These are phyloP conservation scores for Eucriotettix oculatus DNA, from an alignment of 2,888 invertebrate genomes.

Conservation along the genomic window DNA sequence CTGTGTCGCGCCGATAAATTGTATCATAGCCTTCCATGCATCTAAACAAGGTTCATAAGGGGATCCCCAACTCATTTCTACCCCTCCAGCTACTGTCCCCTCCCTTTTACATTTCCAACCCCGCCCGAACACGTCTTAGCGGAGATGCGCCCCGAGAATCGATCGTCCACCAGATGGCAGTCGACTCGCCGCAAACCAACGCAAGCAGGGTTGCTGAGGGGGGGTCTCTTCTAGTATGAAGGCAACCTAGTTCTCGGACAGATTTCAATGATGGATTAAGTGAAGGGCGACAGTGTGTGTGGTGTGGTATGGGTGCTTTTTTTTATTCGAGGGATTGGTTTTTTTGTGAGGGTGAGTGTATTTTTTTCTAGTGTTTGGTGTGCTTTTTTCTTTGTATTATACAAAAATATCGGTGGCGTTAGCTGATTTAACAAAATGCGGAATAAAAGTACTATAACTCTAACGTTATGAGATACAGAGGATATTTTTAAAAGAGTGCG, in stretches of 20 bases:
- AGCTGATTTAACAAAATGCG: neutral
- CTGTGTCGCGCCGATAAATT: too few relatives aligned
- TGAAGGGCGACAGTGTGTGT: constrained; percentile 3
- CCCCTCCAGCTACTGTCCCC: neutral
- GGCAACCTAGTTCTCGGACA: constrained; percentile 1
- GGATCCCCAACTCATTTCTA: too few relatives aligned
- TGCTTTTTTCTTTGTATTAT: neutral
- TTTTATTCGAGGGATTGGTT: neutral
- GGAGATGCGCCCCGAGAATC: constrained; percentile 10
- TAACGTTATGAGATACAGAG: neutral
- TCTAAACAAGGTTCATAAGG: too few relatives aligned
- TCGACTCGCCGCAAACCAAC: constrained; percentile 19
- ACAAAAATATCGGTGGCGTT: neutral
- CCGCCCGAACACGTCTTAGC: neutral
- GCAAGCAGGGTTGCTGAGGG: constrained; percentile 22
- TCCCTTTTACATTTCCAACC: neutral
- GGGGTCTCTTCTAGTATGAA: constrained; percentile 3
- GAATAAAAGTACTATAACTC: neutral
- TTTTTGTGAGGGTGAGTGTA: neutral
- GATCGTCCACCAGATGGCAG: constrained; percentile 23
- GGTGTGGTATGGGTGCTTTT: neutral
- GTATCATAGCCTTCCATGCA: too few relatives aligned
- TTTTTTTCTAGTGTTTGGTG: neutral
- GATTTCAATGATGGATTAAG: constrained; percentile 4
- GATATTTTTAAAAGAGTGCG: neutral